Evolutionary conservation across 2,888 invertebrate genomes (phyloP).

Genomic region (Hypomecis atomaria): DNA sequence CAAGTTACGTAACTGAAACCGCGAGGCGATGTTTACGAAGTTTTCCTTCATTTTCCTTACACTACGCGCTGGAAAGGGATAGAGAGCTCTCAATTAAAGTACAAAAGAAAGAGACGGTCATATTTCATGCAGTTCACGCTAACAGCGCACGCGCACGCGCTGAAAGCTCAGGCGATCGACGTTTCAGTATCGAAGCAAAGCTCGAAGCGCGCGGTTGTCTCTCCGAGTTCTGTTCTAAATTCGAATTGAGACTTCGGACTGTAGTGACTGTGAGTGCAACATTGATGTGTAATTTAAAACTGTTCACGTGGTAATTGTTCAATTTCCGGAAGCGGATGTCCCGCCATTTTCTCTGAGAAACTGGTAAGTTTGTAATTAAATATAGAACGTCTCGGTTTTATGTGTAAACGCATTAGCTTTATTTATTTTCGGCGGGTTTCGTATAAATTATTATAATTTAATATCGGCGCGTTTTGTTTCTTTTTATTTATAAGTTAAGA

Average conservation of each 20-base stretch:
- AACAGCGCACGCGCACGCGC: conserved; percentile 70
- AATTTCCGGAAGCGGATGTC: conserved; percentile 52
- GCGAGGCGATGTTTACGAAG: conserved; percentile 50
- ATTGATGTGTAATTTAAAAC: conserved; percentile 43
- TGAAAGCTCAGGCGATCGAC: conserved; percentile 68
- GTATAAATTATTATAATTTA: conserved; percentile 33
- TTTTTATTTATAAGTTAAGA: background rate
- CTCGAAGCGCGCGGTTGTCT: conserved; percentile 60
- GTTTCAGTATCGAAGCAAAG: conserved; percentile 73
- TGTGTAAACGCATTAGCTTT: conserved; percentile 78
- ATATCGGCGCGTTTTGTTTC: background rate
- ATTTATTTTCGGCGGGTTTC: conserved; percentile 47
- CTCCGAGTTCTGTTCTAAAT: conserved; percentile 46
- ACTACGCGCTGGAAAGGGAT: conserved; percentile 46
- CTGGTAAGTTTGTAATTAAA: conserved; percentile 83
- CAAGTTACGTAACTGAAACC: conserved; percentile 66
- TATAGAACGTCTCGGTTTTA: conserved; percentile 73
- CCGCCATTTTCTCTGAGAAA: conserved; percentile 61
- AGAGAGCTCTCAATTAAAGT: conserved; percentile 40
- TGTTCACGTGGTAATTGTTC: conserved; percentile 49
- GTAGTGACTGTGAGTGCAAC: conserved; percentile 59
- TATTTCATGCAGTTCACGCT: conserved; percentile 42
- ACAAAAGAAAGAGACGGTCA: conserved; percentile 56
- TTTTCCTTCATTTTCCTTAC: conserved; percentile 73
- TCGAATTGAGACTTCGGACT: conserved; percentile 54